Percentiles rank a stretch among this genome's conserved stretches.
phyloP scores from a whole-genome alignment of 2,113 vertebrate genomes.

The Mormyrus iriodes region DNA sequence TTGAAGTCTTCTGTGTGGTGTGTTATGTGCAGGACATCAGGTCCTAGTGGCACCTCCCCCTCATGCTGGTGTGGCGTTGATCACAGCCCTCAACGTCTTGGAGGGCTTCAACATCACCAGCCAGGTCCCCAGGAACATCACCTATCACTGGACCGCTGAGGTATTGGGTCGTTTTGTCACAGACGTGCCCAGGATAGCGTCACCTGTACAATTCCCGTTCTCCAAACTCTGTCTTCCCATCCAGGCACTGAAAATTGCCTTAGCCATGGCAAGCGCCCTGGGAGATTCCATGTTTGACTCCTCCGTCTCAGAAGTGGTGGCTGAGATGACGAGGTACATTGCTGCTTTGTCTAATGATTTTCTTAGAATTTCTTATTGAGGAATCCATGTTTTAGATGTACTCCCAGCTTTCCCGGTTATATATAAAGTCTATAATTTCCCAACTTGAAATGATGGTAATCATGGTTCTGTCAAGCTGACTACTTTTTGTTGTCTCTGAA shows the following conservation, averaged over 20 bases:
- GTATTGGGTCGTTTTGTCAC: constrained; percentile 49
- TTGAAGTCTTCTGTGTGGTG: not conserved
- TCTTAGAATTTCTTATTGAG: not conserved
- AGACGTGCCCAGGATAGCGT: too few relatives aligned
- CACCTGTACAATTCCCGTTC: not conserved
- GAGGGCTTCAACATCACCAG: constrained; percentile 87
- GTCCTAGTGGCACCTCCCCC: constrained; percentile 81
- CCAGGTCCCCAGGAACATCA: constrained; percentile 65
- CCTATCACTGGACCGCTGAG: constrained; percentile 87
- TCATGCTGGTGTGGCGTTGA: constrained; percentile 79
- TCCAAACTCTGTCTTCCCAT: not conserved
- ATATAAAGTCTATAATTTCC: not conserved
- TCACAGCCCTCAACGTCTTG: constrained; percentile 89
- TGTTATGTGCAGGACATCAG: constrained; percentile 68
- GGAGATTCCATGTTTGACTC: constrained; percentile 79
- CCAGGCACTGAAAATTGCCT: constrained; percentile 85
- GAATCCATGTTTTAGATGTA: not conserved
- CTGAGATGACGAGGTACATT: constrained; percentile 81
- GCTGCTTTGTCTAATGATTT: not conserved
- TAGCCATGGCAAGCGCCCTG: constrained; percentile 77
- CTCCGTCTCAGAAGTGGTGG: constrained; percentile 64
- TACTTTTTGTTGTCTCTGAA: not conserved
- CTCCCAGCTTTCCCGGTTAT: not conserved
- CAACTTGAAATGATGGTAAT: not conserved
- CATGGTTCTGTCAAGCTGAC: not conserved